These are phyloP conservation scores for Zaprionus taronus DNA, from an alignment of 1,140 invertebrate species.

Conservation along the genomic window DNA sequence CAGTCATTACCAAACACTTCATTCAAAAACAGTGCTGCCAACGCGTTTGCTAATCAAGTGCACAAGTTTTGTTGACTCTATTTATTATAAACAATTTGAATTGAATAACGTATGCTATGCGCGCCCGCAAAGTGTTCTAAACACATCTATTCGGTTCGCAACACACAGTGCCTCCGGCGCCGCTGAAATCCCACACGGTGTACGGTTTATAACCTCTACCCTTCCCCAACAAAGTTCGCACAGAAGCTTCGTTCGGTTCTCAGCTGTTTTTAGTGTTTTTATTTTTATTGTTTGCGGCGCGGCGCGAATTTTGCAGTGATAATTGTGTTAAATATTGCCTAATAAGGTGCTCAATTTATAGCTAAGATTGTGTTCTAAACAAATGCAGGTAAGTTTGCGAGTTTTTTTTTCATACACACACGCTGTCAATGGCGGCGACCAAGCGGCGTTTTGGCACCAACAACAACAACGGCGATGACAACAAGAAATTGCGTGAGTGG, in stretches of 20 bases:
- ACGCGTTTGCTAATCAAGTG: slow-evolving; percentile 17
- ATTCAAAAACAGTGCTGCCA: slow-evolving; percentile 20
- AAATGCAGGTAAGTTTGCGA: slow-evolving; percentile 40
- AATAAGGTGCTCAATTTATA: slow-evolving; percentile 10
- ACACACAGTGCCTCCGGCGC: slow-evolving; percentile 39
- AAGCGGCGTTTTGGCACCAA: slow-evolving; percentile 27
- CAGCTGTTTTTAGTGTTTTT: slow-evolving; percentile 37
- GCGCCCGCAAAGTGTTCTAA: not conserved
- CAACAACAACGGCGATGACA: slow-evolving; percentile 6
- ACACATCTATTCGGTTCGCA: not conserved
- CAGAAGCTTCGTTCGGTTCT: slow-evolving; percentile 13
- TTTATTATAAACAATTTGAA: slow-evolving; percentile 27
- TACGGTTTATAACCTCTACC: slow-evolving; percentile 26
- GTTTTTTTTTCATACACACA: not conserved
- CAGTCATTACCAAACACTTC: slow-evolving; percentile 13
- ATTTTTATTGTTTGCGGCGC: slow-evolving; percentile 14
- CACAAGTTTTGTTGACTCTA: slow-evolving; percentile 22
- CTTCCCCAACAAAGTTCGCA: not conserved
- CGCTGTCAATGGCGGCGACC: slow-evolving; percentile 2
- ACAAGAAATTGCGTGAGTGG: slow-evolving; percentile 22
- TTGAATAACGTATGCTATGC: not conserved
- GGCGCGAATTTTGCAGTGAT: slow-evolving; percentile 2
- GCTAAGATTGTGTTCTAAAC: slow-evolving; percentile 3
- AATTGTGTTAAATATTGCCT: slow-evolving; percentile 21
- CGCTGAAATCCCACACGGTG: slow-evolving; percentile 50